These are phyloP conservation scores for Sarcophaga rosellei DNA, from an alignment of 2,888 invertebrate species.

Conservation along the genomic window DNA sequence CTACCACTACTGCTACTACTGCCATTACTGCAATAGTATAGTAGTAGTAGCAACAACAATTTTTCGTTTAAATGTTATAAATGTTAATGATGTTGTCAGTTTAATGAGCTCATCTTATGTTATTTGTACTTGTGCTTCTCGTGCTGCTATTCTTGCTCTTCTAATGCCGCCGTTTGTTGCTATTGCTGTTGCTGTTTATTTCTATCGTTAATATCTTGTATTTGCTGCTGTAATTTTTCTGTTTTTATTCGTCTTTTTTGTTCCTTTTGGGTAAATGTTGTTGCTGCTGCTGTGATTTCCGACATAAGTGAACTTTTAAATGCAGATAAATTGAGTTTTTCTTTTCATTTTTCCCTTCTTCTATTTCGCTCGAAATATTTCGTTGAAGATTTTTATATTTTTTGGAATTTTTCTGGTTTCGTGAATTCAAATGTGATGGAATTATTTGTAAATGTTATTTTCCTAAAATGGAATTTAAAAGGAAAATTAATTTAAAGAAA, in stretches of 20 bases:
- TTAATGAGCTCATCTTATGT: conserved; percentile 66
- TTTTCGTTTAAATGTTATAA: conserved; percentile 60
- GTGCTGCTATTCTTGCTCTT: conserved; percentile 17
- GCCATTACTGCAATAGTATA: conserved; percentile 2
- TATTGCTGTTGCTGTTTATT: conserved; percentile 42
- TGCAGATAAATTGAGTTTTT: conserved; percentile 62
- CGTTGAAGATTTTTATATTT: background rate
- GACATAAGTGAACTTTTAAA: conserved; percentile 66
- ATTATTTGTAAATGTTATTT: conserved; percentile 6
- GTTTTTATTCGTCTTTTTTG: conserved; percentile 5
- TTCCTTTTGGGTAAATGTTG: conserved; percentile 42
- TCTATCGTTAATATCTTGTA: conserved; percentile 48
- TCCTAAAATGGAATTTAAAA: background rate
- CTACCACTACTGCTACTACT: background rate
- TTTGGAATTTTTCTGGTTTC: background rate
- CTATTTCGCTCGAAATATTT: background rate
- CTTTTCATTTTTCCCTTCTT: background rate
- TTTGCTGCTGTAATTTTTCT: conserved; percentile 13
- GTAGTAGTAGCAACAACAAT: background rate
- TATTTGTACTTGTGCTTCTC: conserved; percentile 28
- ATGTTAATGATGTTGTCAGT: conserved; percentile 69
- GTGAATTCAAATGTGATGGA: conserved; percentile 25
- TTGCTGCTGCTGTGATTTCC: conserved; percentile 64
- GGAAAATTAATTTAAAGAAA: background rate
- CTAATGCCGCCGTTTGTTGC: conserved; percentile 24